These are phyloP conservation scores for Coptodon bakossiorum DNA, from an alignment of 2,113 vertebrate genomes.

Conservation along the genomic window DNA sequence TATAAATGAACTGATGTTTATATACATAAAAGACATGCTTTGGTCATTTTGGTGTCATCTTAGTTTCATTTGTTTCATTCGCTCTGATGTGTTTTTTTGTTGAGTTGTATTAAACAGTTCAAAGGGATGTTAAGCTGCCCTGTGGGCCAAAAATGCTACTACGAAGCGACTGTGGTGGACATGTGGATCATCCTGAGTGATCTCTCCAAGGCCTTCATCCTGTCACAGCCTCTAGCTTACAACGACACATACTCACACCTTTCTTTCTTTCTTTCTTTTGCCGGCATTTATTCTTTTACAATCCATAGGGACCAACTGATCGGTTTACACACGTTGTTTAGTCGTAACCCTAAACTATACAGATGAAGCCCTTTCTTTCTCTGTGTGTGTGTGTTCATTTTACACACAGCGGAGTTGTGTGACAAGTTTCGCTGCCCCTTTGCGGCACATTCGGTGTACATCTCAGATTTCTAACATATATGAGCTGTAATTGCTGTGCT, in stretches of 20 bases:
- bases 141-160: not conserved
- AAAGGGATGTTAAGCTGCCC: not conserved
- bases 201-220: not conserved
- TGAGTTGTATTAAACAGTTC: not conserved
- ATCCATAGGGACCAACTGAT: slow-evolving; percentile 10
- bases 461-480: slow-evolving; percentile 30
- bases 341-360: slow-evolving; percentile 26
- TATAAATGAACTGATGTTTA: not conserved
- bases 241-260: not conserved
- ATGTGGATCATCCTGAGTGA: not conserved
- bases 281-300: not conserved
- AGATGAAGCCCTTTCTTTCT: not conserved
- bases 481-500: not conserved
- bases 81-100: not conserved
- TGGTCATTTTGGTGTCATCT: not conserved
- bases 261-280: not conserved
- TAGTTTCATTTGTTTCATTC: not conserved
- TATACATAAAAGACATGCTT: not conserved
- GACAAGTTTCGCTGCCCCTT: not conserved
- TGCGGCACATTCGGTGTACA: not conserved
- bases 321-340: slow-evolving; percentile 26
- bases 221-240: not conserved
- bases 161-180: not conserved
- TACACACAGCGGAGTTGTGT: not conserved
- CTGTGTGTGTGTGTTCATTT: not conserved